These are phyloP conservation scores for Scaptomyza polygonia DNA, from an alignment of 2,888 invertebrate species.

Conservation along the genomic window DNA sequence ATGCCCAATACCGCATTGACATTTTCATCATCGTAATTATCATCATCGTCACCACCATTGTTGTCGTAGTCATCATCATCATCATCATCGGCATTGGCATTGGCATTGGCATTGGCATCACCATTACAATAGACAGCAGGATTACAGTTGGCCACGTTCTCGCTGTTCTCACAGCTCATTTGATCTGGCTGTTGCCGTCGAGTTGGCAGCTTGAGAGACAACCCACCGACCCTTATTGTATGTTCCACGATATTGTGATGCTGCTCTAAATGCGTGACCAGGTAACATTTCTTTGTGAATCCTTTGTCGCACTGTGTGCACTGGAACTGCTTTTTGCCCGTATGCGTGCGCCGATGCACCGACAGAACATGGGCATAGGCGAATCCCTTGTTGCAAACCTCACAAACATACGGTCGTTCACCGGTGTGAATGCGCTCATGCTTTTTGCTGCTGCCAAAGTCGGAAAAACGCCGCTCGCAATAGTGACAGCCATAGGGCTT, in stretches of 20 bases:
- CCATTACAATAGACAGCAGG: neutral
- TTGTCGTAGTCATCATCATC: slow-evolving; percentile 26
- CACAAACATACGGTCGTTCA: slow-evolving; percentile 82
- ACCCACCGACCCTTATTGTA: neutral
- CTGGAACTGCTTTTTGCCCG: slow-evolving; percentile 83
- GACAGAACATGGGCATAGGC: slow-evolving; percentile 83
- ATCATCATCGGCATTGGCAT: slow-evolving; percentile 10
- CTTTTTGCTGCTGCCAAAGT: slow-evolving; percentile 84
- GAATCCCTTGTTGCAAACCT: slow-evolving; percentile 82
- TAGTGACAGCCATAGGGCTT: slow-evolving; percentile 83
- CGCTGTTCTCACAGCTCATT: slow-evolving; percentile 9
- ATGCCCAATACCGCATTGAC: slow-evolving; percentile 25
- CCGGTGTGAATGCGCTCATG: slow-evolving; percentile 84
- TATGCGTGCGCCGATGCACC: slow-evolving; percentile 82
- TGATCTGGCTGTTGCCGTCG: slow-evolving; percentile 21
- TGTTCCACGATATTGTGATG: slow-evolving; percentile 50
- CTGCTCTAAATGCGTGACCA: slow-evolving; percentile 79
- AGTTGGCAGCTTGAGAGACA: slow-evolving; percentile 18
- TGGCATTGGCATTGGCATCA: neutral
- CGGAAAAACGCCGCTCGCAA: slow-evolving; percentile 83
- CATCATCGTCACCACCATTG: neutral
- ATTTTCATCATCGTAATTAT: slow-evolving; percentile 36
- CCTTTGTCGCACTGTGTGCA: slow-evolving; percentile 82
- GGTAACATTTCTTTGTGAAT: slow-evolving; percentile 83
- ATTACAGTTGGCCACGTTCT: neutral